A percentile compares a stretch with the other conserved stretches of the same genome.
These are phyloP conservation scores for Caenorhabditis wallacei DNA, from an alignment of 2,888 invertebrate genomes.

Conservation along the genomic window DNA sequence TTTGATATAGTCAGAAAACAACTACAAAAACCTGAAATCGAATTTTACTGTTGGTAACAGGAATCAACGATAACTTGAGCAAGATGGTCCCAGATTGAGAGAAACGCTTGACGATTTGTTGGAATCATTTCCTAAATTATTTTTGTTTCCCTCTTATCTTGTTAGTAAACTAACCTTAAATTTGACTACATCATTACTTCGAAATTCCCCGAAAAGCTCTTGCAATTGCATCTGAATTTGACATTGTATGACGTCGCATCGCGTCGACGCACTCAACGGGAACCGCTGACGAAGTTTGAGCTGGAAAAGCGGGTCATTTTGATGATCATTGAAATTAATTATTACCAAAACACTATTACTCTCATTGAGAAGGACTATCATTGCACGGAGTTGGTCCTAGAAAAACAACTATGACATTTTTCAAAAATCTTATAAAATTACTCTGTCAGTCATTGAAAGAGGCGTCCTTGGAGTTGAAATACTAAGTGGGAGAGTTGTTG, in stretches of 20 bases:
- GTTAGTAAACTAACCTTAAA: constrained; percentile 17
- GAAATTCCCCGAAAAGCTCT: constrained; percentile 39
- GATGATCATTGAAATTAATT: neutral
- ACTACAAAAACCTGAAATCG: neutral
- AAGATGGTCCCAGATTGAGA: constrained; percentile 38
- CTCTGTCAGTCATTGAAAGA: constrained; percentile 18
- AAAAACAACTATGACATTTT: neutral
- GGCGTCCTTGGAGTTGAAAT: constrained; percentile 21
- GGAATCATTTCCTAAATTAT: constrained; percentile 33
- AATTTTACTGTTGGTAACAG: constrained; percentile 29
- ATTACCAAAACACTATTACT: constrained; percentile 32
- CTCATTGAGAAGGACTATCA: constrained; percentile 45
- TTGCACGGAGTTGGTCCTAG: constrained; percentile 46
- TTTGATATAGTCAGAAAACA: neutral
- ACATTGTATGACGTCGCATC: constrained; percentile 59
- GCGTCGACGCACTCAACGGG: constrained; percentile 52
- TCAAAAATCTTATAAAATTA: neutral
- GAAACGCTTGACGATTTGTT: constrained; percentile 20
- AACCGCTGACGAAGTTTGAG: constrained; percentile 58
- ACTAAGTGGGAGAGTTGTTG: constrained; percentile 1
- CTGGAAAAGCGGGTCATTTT: constrained; percentile 29
- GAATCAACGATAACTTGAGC: constrained; percentile 24
- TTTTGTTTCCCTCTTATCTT: neutral
- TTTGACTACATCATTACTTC: constrained; percentile 21
- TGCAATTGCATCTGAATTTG: constrained; percentile 54